Conservation (phyloP, 2,888 invertebrate genomes). For the Linyphia triangularis region DNA sequence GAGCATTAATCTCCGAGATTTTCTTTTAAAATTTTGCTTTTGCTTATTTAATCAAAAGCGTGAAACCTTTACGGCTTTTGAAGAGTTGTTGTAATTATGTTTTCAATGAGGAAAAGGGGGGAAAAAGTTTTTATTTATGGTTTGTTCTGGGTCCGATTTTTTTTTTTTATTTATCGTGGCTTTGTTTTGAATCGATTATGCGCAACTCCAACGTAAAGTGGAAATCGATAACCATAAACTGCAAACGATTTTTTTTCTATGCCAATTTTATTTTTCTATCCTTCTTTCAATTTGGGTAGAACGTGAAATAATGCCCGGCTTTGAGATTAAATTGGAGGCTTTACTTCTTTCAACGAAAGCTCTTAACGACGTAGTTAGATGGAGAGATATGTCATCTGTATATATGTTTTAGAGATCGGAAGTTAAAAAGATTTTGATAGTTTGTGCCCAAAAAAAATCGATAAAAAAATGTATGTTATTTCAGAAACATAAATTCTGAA, state of each 20-base stretch:
- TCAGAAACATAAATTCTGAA: too few species aligned
- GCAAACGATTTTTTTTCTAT: constrained; percentile 12
- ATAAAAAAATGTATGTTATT: too few species aligned
- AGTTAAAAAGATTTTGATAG: too few species aligned
- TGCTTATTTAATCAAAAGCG: constrained; percentile 67
- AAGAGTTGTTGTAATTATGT: constrained; percentile 61
- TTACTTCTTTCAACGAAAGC: constrained; percentile 6
- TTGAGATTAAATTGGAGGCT: constrained; percentile 16
- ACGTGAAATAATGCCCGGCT: constrained; percentile 30
- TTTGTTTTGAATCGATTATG: constrained; percentile 58
- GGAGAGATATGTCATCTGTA: background rate
- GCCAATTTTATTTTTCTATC: background rate
- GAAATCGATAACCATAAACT: constrained; percentile 73
- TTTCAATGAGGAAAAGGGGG: constrained; percentile 39
- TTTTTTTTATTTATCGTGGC: background rate
- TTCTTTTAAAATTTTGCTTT: constrained; percentile 51
- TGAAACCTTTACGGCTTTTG: constrained; percentile 59
- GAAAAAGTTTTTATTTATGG: constrained; percentile 27
- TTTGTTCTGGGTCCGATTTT: background rate
- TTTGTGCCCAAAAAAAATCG: too few species aligned
- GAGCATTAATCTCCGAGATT: constrained; percentile 39
- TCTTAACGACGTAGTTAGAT: background rate
- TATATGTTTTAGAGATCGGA: background rate
- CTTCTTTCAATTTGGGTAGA: background rate
- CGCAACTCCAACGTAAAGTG: constrained; percentile 52